A percentile compares a stretch with the other conserved stretches of the same genome.
Evolutionary conservation across 2,888 invertebrate genomes (phyloP).

Genomic region (Catocala sponsa): DNA sequence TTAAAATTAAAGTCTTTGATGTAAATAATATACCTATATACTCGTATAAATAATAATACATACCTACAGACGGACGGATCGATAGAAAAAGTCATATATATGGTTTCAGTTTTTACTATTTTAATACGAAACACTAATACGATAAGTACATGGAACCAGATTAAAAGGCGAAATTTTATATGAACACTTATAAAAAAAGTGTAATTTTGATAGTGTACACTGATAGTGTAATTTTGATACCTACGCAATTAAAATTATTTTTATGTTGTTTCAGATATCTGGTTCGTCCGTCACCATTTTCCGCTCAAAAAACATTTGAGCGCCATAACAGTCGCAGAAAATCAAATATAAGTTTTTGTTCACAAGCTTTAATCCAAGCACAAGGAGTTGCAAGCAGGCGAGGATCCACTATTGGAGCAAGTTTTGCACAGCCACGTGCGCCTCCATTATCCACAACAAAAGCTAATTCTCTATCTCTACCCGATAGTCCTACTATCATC

Average conservation of each 20-base stretch:
- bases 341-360: constrained; percentile 97
- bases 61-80: no score
- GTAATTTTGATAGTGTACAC: no score
- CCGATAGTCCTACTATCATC: constrained; percentile 95
- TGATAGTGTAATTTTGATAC: no score
- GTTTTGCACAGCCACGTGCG: constrained; percentile 90
- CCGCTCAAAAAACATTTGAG: constrained; percentile 97
- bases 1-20: no score
- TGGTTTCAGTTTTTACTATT: no score
- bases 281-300: constrained; percentile 97
- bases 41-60: no score
- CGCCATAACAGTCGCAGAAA: constrained; percentile 96
- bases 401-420: constrained; percentile 91
- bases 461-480: constrained; percentile 95
- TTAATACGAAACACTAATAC: no score
- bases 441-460: constrained; percentile 94
- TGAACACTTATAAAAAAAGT: no score
- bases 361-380: constrained; percentile 91
- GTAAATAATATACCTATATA: no score
- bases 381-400: constrained; percentile 88
- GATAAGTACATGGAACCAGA: no score
- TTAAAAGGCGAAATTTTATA: no score
- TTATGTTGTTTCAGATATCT: constrained; percentile 90
- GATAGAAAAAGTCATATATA: no score
- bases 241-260: neutral